Evolutionary conservation across 2,888 invertebrate species (phyloP).

Genomic region (Agriopis leucophaearia): DNA sequence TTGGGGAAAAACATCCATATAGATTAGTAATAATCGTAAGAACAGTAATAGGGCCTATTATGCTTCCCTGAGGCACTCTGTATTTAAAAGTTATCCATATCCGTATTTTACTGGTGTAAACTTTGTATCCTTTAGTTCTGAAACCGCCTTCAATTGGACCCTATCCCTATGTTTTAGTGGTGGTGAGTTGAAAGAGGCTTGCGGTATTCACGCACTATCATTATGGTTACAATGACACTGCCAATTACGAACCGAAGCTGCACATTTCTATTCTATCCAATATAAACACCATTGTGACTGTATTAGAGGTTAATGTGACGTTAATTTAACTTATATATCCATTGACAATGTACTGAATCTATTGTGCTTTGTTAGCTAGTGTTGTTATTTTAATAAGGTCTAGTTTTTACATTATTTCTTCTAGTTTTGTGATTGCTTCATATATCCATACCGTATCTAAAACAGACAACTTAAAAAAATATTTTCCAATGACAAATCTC

Average conservation of each 20-base stretch:
- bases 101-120: too few species aligned
- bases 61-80: too few species aligned
- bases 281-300: constrained; percentile 59
- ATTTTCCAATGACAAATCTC: background rate
- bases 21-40: too few species aligned
- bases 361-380: constrained; percentile 34
- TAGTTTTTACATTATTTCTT: constrained; percentile 11
- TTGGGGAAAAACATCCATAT: too few species aligned
- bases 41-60: too few species aligned
- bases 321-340: constrained; percentile 57
- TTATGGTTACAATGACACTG: constrained; percentile 63
- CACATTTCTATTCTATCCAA: constrained; percentile 62
- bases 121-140: background rate
- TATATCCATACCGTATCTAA: background rate
- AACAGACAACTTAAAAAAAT: too few species aligned
- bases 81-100: too few species aligned
- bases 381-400: constrained; percentile 35
- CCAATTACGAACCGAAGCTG: constrained; percentile 67
- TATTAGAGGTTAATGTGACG: constrained; percentile 63
- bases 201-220: constrained; percentile 61
- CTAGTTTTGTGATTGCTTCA: background rate
- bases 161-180: constrained; percentile 44
- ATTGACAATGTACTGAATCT: constrained; percentile 50
- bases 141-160: constrained; percentile 40
- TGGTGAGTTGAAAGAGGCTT: constrained; percentile 58